Conservation (phyloP, 2,113 vertebrate species). For the Rhabdomys dilectus region DNA sequence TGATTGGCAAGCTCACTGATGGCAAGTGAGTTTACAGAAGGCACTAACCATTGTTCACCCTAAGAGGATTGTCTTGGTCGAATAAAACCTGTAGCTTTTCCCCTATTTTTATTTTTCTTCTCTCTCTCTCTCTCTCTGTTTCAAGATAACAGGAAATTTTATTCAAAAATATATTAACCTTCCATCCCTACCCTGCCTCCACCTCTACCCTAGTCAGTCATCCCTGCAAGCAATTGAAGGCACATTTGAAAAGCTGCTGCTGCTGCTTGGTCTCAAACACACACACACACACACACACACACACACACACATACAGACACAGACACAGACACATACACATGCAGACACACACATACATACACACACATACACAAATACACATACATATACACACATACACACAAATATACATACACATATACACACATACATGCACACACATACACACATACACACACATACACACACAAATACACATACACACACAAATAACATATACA, state of each 20-base stretch:
- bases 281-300: neutral
- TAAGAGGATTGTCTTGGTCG: slow-evolving; percentile 45
- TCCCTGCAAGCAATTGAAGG: slow-evolving; percentile 35
- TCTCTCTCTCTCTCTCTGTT: neutral
- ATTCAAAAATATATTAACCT: slow-evolving; percentile 57
- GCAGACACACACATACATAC: neutral
- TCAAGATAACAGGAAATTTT: slow-evolving; percentile 62
- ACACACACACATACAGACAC: neutral
- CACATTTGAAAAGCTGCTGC: slow-evolving; percentile 32
- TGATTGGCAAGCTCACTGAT: neutral
- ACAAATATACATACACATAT: neutral
- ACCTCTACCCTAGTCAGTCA: neutral
- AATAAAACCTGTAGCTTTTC: slow-evolving; percentile 28
- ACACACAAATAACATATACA: neutral
- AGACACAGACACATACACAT: neutral
- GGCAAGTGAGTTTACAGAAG: slow-evolving; percentile 52
- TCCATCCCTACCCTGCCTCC: neutral
- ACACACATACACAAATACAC: neutral
- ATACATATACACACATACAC: neutral
- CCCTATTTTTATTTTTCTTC: neutral
- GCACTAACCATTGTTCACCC: slow-evolving; percentile 27
- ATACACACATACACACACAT: neutral
- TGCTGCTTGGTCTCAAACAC: slow-evolving; percentile 21
- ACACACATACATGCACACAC: neutral
- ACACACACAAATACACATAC: no score